Evolutionary conservation across 2,888 invertebrate genomes (phyloP).

Genomic region (Eudasyphora cyanicolor): DNA sequence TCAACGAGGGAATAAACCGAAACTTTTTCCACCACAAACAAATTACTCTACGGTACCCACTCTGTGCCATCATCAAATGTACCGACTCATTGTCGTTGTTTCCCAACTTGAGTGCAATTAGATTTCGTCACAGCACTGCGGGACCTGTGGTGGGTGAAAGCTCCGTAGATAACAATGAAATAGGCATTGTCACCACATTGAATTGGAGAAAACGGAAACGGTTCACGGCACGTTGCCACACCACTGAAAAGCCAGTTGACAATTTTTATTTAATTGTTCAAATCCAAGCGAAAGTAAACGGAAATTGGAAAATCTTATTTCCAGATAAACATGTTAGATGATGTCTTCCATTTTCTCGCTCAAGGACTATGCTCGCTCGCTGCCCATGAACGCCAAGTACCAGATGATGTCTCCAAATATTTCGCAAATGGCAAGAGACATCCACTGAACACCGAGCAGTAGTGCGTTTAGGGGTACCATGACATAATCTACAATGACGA

Average conservation of each 20-base stretch:
- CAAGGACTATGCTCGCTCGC: conserved; percentile 2
- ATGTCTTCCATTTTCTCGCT: conserved; percentile 27
- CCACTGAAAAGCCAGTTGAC: conserved; percentile 27
- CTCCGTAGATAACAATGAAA: not conserved
- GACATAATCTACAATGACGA: conserved; percentile 1
- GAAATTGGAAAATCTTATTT: conserved; percentile 55
- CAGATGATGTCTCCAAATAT: not conserved
- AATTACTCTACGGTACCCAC: not conserved
- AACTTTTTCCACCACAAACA: not conserved
- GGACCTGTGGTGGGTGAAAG: not conserved
- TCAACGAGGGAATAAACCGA: not conserved
- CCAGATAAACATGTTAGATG: conserved; percentile 51
- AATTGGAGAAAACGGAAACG: conserved; percentile 6
- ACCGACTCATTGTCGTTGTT: conserved; percentile 1
- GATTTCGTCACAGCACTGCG: not conserved
- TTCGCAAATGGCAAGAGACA: not conserved
- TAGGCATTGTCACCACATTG: conserved; percentile 25
- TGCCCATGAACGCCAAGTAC: not conserved
- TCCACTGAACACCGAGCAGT: not conserved
- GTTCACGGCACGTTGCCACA: not conserved
- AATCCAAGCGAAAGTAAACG: conserved; percentile 37
- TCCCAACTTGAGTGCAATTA: not conserved
- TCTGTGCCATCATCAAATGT: not conserved
- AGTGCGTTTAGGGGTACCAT: not conserved
- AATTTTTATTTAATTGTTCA: conserved; percentile 48